Evolutionary conservation across 2,113 vertebrate species (phyloP).

Genomic region (Leuciscus idus): DNA sequence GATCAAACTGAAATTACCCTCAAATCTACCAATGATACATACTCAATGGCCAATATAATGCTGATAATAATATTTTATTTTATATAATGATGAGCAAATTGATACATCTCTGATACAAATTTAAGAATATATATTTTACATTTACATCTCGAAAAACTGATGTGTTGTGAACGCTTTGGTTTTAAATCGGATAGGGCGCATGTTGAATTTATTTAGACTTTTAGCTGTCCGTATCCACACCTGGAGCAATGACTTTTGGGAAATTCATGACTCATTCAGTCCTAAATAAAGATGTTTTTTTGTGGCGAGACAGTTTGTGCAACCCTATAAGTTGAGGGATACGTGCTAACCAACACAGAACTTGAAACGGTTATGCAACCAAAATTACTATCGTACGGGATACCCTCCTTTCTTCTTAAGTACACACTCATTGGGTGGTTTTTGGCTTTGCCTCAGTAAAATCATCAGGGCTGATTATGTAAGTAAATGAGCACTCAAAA

Average conservation of each 20-base stretch:
- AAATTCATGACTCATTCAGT: slow-evolving; percentile 42
- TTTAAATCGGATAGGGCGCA: not conserved
- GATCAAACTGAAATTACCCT: not conserved
- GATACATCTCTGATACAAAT: too few relatives aligned
- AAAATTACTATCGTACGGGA: slow-evolving; percentile 36
- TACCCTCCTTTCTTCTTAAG: slow-evolving; percentile 54
- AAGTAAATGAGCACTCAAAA: slow-evolving; percentile 53
- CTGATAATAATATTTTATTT: not conserved
- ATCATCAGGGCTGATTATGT: slow-evolving; percentile 58
- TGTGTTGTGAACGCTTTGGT: not conserved
- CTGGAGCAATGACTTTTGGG: slow-evolving; percentile 50
- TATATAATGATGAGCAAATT: not conserved
- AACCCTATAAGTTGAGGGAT: not conserved
- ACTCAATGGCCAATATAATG: not conserved
- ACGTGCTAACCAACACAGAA: slow-evolving; percentile 16
- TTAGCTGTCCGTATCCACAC: slow-evolving; percentile 44
- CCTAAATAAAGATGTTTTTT: slow-evolving; percentile 47
- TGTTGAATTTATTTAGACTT: not conserved
- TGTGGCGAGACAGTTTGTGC: not conserved
- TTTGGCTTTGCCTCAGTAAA: slow-evolving; percentile 53
- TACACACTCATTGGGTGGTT: slow-evolving; percentile 62
- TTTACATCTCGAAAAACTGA: too few relatives aligned
- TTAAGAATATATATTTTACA: too few relatives aligned
- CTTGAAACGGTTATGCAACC: slow-evolving; percentile 59
- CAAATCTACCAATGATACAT: not conserved